These are phyloP conservation scores for Leuciscus idus DNA, from an alignment of 2,113 vertebrate species.

Conservation along the genomic window DNA sequence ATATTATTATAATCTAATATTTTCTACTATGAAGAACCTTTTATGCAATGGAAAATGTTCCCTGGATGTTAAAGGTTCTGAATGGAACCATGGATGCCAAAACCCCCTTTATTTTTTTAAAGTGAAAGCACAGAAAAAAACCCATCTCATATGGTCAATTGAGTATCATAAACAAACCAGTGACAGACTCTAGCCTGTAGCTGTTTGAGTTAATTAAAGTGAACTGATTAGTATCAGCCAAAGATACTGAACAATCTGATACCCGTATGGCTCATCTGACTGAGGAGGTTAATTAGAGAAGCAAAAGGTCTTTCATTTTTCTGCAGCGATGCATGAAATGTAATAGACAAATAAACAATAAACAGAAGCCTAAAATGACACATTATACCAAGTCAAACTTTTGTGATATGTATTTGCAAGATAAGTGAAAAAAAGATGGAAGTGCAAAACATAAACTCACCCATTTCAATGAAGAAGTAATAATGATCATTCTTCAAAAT, in stretches of 20 bases:
- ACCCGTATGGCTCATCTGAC: slow-evolving; percentile 16
- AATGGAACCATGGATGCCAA: not conserved
- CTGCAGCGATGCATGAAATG: not conserved
- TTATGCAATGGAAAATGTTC: not conserved
- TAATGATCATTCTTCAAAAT: not conserved
- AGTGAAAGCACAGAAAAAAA: not conserved
- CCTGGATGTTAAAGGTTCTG: not conserved
- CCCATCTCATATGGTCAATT: not conserved
- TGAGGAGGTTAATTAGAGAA: slow-evolving; percentile 47
- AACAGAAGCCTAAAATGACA: not conserved
- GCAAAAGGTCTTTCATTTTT: slow-evolving; percentile 45
- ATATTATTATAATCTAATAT: not conserved
- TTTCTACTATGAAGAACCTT: not conserved
- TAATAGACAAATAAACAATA: slow-evolving; percentile 10
- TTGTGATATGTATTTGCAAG: not conserved
- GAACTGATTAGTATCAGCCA: slow-evolving; percentile 46
- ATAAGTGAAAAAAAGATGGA: not conserved
- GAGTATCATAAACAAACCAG: slow-evolving; percentile 9
- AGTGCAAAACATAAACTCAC: not conserved
- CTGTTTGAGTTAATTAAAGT: slow-evolving; percentile 51
- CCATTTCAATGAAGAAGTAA: not conserved
- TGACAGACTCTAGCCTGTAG: not conserved
- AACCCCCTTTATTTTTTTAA: not conserved
- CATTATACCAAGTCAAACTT: not conserved
- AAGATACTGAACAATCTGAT: slow-evolving; percentile 51